These are phyloP conservation scores for Leptinotarsa tumamoca DNA, from an alignment of 2,888 invertebrate species.

Conservation along the genomic window DNA sequence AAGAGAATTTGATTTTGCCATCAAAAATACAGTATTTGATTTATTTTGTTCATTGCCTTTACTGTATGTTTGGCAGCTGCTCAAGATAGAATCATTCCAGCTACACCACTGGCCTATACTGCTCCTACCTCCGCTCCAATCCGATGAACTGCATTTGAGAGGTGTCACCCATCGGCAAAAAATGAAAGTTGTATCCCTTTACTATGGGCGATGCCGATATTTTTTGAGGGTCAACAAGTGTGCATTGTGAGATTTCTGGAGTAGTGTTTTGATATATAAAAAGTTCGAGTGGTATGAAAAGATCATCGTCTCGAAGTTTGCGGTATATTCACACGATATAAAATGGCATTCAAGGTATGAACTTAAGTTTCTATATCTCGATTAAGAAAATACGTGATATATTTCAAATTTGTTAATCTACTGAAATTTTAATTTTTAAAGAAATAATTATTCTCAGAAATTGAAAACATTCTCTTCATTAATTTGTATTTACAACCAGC, in stretches of 20 bases:
- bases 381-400: too few relatives aligned
- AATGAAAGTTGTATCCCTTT: conserved; percentile 11
- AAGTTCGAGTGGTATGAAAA: not conserved
- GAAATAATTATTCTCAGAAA: too few relatives aligned
- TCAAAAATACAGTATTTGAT: too few relatives aligned
- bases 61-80: conserved; percentile 56
- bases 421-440: too few relatives aligned
- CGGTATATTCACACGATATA: too few relatives aligned
- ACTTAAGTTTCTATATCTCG: too few relatives aligned
- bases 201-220: not conserved
- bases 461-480: too few relatives aligned
- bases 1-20: too few relatives aligned
- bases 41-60: conserved; percentile 43
- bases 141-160: not conserved
- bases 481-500: too few relatives aligned
- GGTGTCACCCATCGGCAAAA: conserved; percentile 3
- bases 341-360: too few relatives aligned
- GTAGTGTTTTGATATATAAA: not conserved
- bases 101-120: not conserved
- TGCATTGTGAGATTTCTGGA: not conserved
- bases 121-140: too few relatives aligned
- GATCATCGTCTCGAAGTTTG: not conserved
- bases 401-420: too few relatives aligned
- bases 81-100: conserved; percentile 57
- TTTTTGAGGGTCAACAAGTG: not conserved